A percentile compares a stretch with the other conserved stretches of the same genome.
phyloP scores from a whole-genome alignment of 2,888 invertebrate genomes.

The Eupithecia tripunctaria region DNA sequence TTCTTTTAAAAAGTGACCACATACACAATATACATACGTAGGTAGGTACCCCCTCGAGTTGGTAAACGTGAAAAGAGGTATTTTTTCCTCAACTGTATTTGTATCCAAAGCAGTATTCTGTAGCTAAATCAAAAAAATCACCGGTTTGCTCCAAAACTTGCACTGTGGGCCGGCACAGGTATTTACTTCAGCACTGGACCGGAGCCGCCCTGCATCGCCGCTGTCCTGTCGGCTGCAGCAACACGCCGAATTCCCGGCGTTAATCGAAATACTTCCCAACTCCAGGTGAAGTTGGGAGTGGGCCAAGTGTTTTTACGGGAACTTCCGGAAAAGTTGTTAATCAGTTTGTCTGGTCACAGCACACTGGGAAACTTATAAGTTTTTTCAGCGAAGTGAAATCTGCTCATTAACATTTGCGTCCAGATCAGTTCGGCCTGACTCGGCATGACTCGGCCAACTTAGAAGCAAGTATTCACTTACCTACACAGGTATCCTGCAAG shows the following conservation, averaged over 20 bases:
- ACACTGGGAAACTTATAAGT: neutral
- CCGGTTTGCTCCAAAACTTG: neutral
- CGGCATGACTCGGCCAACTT: neutral
- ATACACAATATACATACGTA: too few relatives aligned
- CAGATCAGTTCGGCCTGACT: too few relatives aligned
- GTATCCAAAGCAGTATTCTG: too few relatives aligned
- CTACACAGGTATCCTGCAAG: neutral
- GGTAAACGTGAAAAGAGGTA: too few relatives aligned
- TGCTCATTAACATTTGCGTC: neutral
- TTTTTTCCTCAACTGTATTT: too few relatives aligned
- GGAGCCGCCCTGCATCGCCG: neutral
- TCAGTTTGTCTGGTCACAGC: neutral
- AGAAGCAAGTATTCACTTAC: neutral
- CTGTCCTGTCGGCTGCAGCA: neutral
- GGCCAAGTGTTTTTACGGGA: neutral
- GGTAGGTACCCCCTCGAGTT: too few relatives aligned
- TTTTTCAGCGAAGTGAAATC: neutral
- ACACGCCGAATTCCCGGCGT: neutral
- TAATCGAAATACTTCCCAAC: neutral
- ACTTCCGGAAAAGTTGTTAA: neutral
- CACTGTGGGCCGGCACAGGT: neutral
- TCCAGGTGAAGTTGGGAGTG: neutral
- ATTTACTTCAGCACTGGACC: neutral
- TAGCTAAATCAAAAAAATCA: neutral
- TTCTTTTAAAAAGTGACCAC: too few relatives aligned